Evolutionary conservation across 2,888 invertebrate species (phyloP).

Genomic region (Caenorhabditis wallacei): DNA sequence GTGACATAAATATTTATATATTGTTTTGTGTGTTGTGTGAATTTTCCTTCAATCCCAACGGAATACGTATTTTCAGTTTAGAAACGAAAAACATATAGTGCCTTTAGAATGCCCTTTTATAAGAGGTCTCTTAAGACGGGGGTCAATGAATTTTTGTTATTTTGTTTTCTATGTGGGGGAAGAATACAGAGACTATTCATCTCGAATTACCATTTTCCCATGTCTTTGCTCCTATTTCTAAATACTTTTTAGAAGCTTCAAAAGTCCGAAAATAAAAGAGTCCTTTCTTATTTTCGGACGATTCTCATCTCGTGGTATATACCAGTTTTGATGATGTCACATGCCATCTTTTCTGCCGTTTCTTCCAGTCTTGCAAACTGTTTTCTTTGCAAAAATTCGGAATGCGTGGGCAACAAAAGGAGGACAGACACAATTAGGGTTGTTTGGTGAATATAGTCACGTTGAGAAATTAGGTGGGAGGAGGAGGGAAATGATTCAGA

Average conservation of each 20-base stretch:
- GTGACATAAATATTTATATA: not conserved
- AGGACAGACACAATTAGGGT: conserved; percentile 26
- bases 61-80: not conserved
- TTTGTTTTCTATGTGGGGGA: conserved; percentile 17
- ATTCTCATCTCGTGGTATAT: conserved; percentile 9
- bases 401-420: conserved; percentile 11
- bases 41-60: not conserved
- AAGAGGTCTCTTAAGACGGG: not conserved
- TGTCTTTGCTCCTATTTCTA: conserved; percentile 21
- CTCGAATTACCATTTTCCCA: conserved; percentile 29
- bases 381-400: conserved; percentile 31
- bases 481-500: conserved; percentile 22
- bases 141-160: conserved; percentile 8
- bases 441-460: conserved; percentile 55
- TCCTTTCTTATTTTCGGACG: conserved; percentile 1
- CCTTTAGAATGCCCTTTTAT: not conserved
- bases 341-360: conserved; percentile 10
- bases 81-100: too few species aligned
- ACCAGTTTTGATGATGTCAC: conserved; percentile 27
- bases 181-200: not conserved
- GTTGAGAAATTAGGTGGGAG: not conserved
- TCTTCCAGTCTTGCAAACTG: conserved; percentile 36
- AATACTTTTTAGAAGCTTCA: too few species aligned
- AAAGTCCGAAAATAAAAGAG: too few species aligned
- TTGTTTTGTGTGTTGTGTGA: not conserved